Evolutionary conservation across 2,888 invertebrate species (phyloP).

Genomic region (Ctena decussata): DNA sequence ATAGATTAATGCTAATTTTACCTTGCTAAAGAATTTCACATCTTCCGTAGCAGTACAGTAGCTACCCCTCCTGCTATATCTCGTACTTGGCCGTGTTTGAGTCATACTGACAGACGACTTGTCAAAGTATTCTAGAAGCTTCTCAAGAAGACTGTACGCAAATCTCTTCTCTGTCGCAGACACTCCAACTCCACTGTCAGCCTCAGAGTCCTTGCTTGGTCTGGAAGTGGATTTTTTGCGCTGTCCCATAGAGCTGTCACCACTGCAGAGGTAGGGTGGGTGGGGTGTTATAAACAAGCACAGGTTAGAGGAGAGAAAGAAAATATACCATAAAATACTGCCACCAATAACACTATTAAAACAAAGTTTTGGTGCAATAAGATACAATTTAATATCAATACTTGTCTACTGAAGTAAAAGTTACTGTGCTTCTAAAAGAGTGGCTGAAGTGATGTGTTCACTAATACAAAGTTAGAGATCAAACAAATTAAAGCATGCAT

Average conservation of each 20-base stretch:
- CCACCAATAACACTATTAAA: slow-evolving; percentile 24
- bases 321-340: slow-evolving; percentile 41
- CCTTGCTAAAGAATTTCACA: slow-evolving; percentile 99
- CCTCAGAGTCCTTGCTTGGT: slow-evolving; percentile 81
- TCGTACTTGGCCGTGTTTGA: slow-evolving; percentile 94
- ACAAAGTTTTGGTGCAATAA: too few species aligned
- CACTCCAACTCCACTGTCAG: slow-evolving; percentile 83
- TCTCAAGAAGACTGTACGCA: slow-evolving; percentile 98
- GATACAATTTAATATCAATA: too few species aligned
- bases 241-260: slow-evolving; percentile 60
- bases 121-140: slow-evolving; percentile 98
- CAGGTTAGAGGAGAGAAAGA: slow-evolving; percentile 48
- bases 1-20: slow-evolving; percentile 83
- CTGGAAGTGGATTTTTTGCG: slow-evolving; percentile 79
- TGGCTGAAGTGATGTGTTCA: too few species aligned
- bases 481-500: too few species aligned
- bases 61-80: slow-evolving; percentile 94
- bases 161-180: slow-evolving; percentile 97
- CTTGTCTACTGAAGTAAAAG: too few species aligned
- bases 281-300: slow-evolving; percentile 40
- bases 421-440: too few species aligned
- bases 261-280: slow-evolving; percentile 54
- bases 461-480: too few species aligned
- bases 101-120: slow-evolving; percentile 98
- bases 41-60: slow-evolving; percentile 94